phyloP scores from a whole-genome alignment of 37 sponge, comb jelly and placozoan species.

The Ianthella basta region DNA sequence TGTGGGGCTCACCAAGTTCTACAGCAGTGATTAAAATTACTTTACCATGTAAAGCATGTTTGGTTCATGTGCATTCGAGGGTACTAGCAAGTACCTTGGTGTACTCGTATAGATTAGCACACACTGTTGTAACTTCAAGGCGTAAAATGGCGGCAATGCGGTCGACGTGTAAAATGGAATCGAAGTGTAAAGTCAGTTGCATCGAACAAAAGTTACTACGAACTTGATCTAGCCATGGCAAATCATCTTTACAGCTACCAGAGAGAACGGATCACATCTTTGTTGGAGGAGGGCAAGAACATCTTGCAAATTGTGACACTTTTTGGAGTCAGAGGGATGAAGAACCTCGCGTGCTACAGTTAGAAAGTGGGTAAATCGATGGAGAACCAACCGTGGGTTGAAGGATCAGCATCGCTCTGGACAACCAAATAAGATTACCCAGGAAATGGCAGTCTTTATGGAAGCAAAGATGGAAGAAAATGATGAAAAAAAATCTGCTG shows the following conservation, averaged over 20 bases:
- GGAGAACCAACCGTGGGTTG: neutral
- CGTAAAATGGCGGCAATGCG: neutral
- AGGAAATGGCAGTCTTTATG: neutral
- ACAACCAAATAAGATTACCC: neutral
- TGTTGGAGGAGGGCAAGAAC: neutral
- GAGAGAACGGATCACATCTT: neutral
- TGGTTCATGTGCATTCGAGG: neutral
- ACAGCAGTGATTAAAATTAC: neutral
- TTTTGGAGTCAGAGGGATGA: neutral
- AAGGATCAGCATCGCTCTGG: neutral
- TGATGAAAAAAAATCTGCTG: neutral
- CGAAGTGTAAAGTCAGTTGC: neutral
- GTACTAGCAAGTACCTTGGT: neutral
- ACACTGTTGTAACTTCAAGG: neutral
- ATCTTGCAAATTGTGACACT: neutral
- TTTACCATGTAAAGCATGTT: neutral
- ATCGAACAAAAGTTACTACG: neutral
- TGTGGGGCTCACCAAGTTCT: neutral
- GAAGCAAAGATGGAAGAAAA: neutral
- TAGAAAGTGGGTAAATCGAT: conserved; percentile 1
- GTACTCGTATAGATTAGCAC: neutral
- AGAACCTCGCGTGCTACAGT: neutral
- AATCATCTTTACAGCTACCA: conserved; percentile 8
- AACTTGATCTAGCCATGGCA: neutral
- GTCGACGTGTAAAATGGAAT: neutral